These are phyloP conservation scores for Cairina moschata DNA, from an alignment of 2,113 vertebrate species.

Conservation along the genomic window DNA sequence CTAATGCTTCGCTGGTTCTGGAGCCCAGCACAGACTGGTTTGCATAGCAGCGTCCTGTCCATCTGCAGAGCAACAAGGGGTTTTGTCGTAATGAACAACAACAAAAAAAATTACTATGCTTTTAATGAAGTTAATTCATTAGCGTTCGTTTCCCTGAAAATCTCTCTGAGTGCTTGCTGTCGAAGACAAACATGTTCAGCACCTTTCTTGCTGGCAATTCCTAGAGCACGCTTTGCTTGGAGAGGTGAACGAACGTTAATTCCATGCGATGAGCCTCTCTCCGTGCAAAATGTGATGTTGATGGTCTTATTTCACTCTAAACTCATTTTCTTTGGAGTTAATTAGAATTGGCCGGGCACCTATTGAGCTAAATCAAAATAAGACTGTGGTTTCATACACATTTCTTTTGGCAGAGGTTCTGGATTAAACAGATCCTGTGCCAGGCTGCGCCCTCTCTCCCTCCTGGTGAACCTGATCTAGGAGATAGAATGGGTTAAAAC, in stretches of 20 bases:
- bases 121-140: neutral
- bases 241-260: neutral
- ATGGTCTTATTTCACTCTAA: slow-evolving; percentile 4
- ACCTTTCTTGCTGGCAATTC: neutral
- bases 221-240: neutral
- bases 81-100: neutral
- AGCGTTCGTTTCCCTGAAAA: neutral
- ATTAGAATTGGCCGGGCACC: slow-evolving; percentile 46
- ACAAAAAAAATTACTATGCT: neutral
- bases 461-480: slow-evolving; percentile 8
- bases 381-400: neutral
- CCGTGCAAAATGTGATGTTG: neutral
- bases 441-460: slow-evolving; percentile 40
- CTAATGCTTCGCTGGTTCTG: neutral
- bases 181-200: fast-evolving
- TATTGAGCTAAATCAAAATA: slow-evolving; percentile 52
- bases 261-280: neutral
- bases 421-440: slow-evolving; percentile 39
- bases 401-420: slow-evolving; percentile 17
- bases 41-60: neutral
- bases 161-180: fast-evolving
- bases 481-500: neutral
- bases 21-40: neutral
- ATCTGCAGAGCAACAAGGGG: neutral
- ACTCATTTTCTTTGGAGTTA: slow-evolving; percentile 30